These are phyloP conservation scores for Alosa alosa DNA, from an alignment of 2,113 vertebrate genomes.

Conservation along the genomic window DNA sequence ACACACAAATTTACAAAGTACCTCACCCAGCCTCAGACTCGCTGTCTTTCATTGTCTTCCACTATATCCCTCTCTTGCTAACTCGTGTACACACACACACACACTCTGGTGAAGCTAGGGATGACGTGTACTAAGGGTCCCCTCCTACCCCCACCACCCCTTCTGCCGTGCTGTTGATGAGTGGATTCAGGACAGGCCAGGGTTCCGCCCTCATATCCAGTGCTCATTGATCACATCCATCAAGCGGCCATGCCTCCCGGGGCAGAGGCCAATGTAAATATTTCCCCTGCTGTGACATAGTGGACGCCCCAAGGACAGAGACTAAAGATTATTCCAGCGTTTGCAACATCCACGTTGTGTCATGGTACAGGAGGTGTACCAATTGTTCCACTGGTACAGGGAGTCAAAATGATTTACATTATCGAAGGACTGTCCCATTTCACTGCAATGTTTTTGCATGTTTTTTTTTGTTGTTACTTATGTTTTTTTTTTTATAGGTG, in stretches of 20 bases:
- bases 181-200: background rate
- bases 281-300: background rate
- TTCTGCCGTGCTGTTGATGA: background rate
- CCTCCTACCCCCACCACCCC: background rate
- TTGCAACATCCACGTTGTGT: background rate
- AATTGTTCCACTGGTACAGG: background rate
- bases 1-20: background rate
- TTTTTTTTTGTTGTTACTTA: background rate
- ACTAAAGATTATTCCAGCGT: slow-evolving; percentile 7
- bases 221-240: background rate
- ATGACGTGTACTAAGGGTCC: too few species aligned
- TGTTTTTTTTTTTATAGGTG: background rate
- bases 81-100: background rate
- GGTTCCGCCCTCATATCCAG: background rate
- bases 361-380: background rate
- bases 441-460: background rate
- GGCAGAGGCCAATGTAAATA: background rate
- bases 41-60: too few species aligned
- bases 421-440: background rate
- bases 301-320: background rate
- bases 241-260: background rate
- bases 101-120: background rate
- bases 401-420: too few species aligned
- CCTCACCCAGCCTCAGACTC: background rate
- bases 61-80: background rate